These are phyloP conservation scores for Dipodomys ordii DNA, from an alignment of 2,113 vertebrate species.

Conservation along the genomic window DNA sequence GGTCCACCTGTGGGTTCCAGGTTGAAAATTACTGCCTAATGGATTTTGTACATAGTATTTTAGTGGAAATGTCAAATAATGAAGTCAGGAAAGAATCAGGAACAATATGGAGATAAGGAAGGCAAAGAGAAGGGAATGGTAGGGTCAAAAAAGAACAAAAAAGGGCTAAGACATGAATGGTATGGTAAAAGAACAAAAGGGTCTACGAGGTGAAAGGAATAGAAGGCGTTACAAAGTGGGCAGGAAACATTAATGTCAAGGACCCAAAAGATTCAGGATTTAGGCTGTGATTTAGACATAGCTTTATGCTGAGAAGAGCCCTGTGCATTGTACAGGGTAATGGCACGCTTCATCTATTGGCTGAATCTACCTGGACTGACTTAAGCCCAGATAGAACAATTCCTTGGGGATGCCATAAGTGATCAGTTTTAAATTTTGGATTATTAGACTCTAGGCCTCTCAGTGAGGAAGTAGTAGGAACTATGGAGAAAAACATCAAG, in stretches of 20 bases:
- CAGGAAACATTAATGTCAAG: background rate
- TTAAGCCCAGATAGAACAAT: background rate
- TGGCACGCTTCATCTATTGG: background rate
- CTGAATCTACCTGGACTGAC: background rate
- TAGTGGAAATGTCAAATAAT: background rate
- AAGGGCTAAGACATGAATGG: background rate
- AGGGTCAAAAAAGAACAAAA: background rate
- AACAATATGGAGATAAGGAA: background rate
- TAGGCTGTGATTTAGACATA: background rate
- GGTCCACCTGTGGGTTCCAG: background rate
- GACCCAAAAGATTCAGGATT: background rate
- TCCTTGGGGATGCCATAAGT: background rate
- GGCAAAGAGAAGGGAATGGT: background rate
- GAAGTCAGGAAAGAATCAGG: background rate
- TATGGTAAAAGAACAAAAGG: background rate
- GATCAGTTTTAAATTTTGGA: background rate
- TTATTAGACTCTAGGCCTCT: background rate
- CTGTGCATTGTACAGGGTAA: background rate
- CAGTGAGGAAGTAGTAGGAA: background rate
- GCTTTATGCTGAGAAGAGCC: background rate
- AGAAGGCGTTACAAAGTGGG: background rate
- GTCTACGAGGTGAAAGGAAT: background rate
- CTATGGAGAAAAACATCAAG: background rate
- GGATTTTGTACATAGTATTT: background rate
- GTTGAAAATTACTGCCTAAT: background rate